Percentiles rank a stretch among this genome's conserved stretches.
phyloP scores from a whole-genome alignment of 1,140 invertebrate genomes.

The Eulimnadia texana region DNA sequence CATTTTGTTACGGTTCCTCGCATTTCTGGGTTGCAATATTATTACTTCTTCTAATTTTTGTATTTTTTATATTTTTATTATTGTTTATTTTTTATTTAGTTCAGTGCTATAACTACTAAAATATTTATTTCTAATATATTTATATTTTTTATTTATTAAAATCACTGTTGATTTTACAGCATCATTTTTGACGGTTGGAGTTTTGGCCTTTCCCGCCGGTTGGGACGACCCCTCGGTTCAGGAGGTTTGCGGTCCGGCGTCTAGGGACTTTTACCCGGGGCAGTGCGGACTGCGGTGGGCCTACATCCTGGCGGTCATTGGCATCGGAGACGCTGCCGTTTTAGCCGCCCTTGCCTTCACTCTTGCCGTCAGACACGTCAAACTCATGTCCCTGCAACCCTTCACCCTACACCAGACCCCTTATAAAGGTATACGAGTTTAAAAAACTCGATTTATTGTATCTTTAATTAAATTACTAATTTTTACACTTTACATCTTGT shows the following conservation, averaged over 20 bases:
- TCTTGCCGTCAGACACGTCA: conserved; percentile 71
- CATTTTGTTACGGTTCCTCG: no score
- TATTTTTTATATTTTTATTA: conserved; percentile 2
- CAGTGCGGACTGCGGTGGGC: conserved; percentile 87
- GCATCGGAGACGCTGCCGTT: conserved; percentile 76
- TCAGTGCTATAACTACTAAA: no score
- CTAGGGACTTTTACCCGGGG: conserved; percentile 57
- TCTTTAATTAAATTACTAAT: no score
- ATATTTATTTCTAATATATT: no score
- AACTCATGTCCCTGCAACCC: conserved; percentile 44
- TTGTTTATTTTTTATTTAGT: no score
- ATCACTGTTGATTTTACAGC: conserved; percentile 37
- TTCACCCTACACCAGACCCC: conserved; percentile 47
- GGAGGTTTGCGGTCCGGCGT: conserved; percentile 68
- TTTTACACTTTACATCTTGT: no score
- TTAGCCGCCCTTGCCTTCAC: conserved; percentile 84
- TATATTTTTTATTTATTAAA: no score
- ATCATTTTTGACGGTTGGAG: conserved; percentile 61
- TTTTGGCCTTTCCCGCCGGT: conserved; percentile 79
- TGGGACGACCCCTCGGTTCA: conserved; percentile 73
- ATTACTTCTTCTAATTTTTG: not conserved
- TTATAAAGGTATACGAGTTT: conserved; percentile 48
- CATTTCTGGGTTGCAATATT: no score
- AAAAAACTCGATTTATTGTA: no score
- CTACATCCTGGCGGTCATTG: conserved; percentile 81